phyloP scores from a whole-genome alignment of 2,888 invertebrate species.

The Atrina japonica region DNA sequence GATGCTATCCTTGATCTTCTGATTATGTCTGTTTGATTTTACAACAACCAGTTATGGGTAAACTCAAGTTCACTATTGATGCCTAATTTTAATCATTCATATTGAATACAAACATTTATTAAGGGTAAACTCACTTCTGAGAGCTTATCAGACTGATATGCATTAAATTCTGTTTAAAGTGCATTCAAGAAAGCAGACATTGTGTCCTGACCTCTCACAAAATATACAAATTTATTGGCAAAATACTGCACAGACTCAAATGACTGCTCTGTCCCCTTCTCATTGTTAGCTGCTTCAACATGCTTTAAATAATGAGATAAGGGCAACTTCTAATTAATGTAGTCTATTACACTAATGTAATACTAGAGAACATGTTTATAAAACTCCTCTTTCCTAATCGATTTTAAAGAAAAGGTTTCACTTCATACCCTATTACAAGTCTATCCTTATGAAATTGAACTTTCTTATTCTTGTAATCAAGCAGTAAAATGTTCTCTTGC shows the following conservation, averaged over 20 bases:
- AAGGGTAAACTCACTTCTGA: too few relatives aligned
- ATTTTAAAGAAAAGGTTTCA: conserved; percentile 14
- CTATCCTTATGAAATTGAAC: neutral
- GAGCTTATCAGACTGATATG: too few relatives aligned
- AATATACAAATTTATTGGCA: conserved; percentile 9
- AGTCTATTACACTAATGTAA: conserved; percentile 23
- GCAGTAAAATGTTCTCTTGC: neutral
- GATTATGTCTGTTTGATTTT: too few relatives aligned
- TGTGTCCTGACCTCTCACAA: too few relatives aligned
- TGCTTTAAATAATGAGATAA: conserved; percentile 18
- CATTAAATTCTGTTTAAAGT: too few relatives aligned
- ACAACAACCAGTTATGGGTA: too few relatives aligned
- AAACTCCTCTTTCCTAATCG: neutral
- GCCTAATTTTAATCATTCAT: too few relatives aligned
- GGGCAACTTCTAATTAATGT: conserved; percentile 30
- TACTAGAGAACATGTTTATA: conserved; percentile 5
- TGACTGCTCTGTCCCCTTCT: neutral
- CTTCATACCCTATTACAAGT: conserved; percentile 15
- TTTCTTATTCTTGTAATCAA: neutral
- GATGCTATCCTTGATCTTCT: too few relatives aligned
- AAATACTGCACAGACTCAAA: conserved; percentile 21
- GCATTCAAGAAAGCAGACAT: too few relatives aligned
- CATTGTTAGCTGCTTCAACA: conserved; percentile 25
- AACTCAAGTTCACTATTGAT: too few relatives aligned
- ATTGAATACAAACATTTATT: too few relatives aligned